phyloP scores from a whole-genome alignment of 2,113 vertebrate species.

The Drymodes brunneopygia region DNA sequence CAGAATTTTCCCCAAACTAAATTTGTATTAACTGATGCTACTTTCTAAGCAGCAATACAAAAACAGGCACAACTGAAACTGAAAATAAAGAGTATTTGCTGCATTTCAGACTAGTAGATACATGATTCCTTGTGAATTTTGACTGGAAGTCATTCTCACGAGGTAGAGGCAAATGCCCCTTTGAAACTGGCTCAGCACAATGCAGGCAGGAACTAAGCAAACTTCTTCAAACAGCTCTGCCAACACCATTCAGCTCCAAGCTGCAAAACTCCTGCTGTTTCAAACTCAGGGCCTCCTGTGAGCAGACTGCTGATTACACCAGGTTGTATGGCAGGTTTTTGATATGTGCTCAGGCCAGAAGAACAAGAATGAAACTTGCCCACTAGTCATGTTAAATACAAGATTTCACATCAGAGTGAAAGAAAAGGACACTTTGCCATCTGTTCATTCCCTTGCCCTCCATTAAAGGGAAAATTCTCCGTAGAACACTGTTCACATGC shows the following conservation, averaged over 20 bases:
- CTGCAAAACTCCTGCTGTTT: slow-evolving; percentile 23
- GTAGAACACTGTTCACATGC: not conserved
- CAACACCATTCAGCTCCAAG: slow-evolving; percentile 25
- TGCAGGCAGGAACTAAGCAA: slow-evolving; percentile 14
- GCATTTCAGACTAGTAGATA: not conserved
- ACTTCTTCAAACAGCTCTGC: slow-evolving; percentile 44
- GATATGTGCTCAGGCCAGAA: not conserved
- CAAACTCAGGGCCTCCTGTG: not conserved
- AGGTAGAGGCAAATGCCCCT: not conserved
- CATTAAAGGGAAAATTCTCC: not conserved
- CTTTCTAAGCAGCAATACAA: not conserved
- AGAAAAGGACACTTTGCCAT: not conserved
- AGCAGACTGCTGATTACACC: slow-evolving; percentile 31
- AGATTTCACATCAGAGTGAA: not conserved
- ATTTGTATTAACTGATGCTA: not conserved
- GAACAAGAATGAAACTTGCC: not conserved
- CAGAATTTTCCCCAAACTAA: not conserved
- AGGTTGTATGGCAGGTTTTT: not conserved
- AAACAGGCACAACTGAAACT: not conserved
- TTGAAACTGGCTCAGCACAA: slow-evolving; percentile 19
- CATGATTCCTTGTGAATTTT: slow-evolving; percentile 31
- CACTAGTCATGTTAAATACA: not conserved
- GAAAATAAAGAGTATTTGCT: not conserved
- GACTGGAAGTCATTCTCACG: slow-evolving; percentile 20
- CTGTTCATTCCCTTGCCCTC: not conserved